phyloP scores from a whole-genome alignment of 2,797 vertebrate genomes.

The Macropodus opercularis region DNA sequence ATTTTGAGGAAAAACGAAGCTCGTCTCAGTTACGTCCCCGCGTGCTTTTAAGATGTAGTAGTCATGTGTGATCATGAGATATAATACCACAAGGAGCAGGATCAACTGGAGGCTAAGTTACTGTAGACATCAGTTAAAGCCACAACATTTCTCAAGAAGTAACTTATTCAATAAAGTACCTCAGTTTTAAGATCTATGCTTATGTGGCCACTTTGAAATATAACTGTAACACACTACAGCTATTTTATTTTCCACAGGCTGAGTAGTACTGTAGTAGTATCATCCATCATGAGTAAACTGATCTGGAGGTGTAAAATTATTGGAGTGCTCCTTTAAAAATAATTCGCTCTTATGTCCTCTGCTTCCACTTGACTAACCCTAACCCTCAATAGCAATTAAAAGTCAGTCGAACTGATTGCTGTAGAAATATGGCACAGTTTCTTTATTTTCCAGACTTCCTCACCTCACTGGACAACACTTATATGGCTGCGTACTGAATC shows the following conservation, averaged over 20 bases:
- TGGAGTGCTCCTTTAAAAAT: conserved; percentile 4
- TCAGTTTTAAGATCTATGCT: too few species aligned
- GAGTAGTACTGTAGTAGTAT: too few species aligned
- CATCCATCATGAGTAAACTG: not conserved
- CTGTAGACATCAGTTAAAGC: conserved; percentile 28
- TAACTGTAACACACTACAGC: too few species aligned
- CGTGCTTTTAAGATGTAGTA: conserved; percentile 16
- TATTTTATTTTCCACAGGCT: too few species aligned
- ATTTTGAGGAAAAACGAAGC: conserved; percentile 35
- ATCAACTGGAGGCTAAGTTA: conserved; percentile 30
- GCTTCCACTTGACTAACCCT: not conserved
- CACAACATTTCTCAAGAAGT: conserved; percentile 6
- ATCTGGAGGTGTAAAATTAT: not conserved
- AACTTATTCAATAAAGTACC: too few species aligned
- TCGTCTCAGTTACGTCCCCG: conserved; percentile 15
- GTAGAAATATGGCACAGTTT: too few species aligned
- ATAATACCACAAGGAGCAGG: conserved; percentile 34
- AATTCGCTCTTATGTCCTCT: not conserved
- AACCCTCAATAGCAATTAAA: not conserved
- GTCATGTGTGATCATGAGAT: conserved; percentile 10
- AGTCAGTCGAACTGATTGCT: not conserved
- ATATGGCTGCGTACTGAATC: too few species aligned
- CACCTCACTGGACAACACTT: too few species aligned
- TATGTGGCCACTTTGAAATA: too few species aligned
- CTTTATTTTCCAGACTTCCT: too few species aligned